A percentile compares a stretch with the other conserved stretches of the same genome.
phyloP scores from a whole-genome alignment of 2,888 invertebrate species.

The Brachynemurus nebulosus region DNA sequence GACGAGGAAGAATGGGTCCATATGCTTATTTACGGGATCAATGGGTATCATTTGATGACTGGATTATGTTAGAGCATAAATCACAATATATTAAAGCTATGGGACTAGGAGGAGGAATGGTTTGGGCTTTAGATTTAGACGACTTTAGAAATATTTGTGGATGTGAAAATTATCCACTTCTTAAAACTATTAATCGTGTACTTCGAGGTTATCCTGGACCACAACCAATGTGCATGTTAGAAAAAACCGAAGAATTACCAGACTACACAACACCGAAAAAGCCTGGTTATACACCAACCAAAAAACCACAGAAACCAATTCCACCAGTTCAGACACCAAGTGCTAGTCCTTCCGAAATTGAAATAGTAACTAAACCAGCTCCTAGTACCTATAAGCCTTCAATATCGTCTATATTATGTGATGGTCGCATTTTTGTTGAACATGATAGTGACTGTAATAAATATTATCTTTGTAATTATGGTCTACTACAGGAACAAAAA shows the following conservation, averaged over 20 bases:
- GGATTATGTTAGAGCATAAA: slow-evolving; percentile 68
- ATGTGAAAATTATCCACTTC: slow-evolving; percentile 68
- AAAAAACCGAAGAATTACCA: slow-evolving; percentile 20
- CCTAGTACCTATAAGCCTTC: too few species aligned
- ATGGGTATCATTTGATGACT: slow-evolving; percentile 90
- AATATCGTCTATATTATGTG: slow-evolving; percentile 28
- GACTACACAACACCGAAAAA: slow-evolving; percentile 10
- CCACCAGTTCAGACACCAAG: slow-evolving; percentile 16
- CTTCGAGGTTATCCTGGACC: slow-evolving; percentile 50
- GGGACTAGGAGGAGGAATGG: slow-evolving; percentile 75
- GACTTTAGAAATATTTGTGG: slow-evolving; percentile 71
- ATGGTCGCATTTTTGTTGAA: slow-evolving; percentile 41
- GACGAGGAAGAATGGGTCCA: slow-evolving; percentile 72
- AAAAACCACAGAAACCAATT: slow-evolving; percentile 12
- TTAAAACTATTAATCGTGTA: slow-evolving; percentile 68
- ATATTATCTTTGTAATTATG: slow-evolving; percentile 70
- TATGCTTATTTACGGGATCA: slow-evolving; percentile 73
- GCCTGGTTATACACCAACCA: slow-evolving; percentile 8
- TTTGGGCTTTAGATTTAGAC: slow-evolving; percentile 80
- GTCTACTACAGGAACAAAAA: slow-evolving; percentile 47
- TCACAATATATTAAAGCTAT: slow-evolving; percentile 66
- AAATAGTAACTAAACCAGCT: slow-evolving; percentile 5
- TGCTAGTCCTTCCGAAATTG: slow-evolving; percentile 8
- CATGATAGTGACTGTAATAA: slow-evolving; percentile 58
- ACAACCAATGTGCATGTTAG: slow-evolving; percentile 47